Base-by-base conservation (phyloP, 1,140 invertebrate species). In the Charaxes varanes region DNA sequence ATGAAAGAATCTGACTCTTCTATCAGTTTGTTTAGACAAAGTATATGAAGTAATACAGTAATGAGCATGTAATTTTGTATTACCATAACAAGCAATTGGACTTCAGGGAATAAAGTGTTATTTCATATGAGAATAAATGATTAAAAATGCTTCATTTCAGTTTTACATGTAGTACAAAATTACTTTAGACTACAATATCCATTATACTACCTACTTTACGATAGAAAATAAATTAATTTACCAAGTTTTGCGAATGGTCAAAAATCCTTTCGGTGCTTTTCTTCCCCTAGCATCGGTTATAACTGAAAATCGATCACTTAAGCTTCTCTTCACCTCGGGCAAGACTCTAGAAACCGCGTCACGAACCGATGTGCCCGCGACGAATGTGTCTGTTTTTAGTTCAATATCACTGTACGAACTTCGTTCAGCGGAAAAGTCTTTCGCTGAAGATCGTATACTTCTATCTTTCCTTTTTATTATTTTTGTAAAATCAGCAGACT, bases 201-300 rank as follows among this genome's bases (percentile, higher is more conserved):
- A n/a, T n/a, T n/a, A n/a, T n/a, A n/a, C n/a, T n/a, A n/a, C n/a
- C n/a, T n/a, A n/a, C n/a, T n/a, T n/a, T n/a, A n/a, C n/a, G n/a
- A n/a, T n/a, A 51, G 15, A 43, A 18, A 16, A 36, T 30, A 35
- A n/a, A 38, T 37, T 66, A 59, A 34, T 73, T 77, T n/a, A 83
- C 79, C 79, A 78, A 46, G 76, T 83, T 58, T 83, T 83, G 45
- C 77, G 61, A 28, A 83, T 78, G 45, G 76, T 78, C 60, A 77
- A 65, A 10, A 78, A 45, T n/a, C 63, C 47, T 65, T 63, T 74
- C 15, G 62, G 50, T 31, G 59, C 37, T 41, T 64, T 77, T 33
- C 67, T 72, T n/a, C 58, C 62, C 35, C 50, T 62, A 15, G 41
- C 59, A 63, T 83, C 76, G 22, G 53, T 62, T 27, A 77, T 65